Percentiles rank a stretch among this genome's conserved stretches.
Conservation (phyloP, 2,888 invertebrate species). For the Hymenopus coronatus region DNA sequence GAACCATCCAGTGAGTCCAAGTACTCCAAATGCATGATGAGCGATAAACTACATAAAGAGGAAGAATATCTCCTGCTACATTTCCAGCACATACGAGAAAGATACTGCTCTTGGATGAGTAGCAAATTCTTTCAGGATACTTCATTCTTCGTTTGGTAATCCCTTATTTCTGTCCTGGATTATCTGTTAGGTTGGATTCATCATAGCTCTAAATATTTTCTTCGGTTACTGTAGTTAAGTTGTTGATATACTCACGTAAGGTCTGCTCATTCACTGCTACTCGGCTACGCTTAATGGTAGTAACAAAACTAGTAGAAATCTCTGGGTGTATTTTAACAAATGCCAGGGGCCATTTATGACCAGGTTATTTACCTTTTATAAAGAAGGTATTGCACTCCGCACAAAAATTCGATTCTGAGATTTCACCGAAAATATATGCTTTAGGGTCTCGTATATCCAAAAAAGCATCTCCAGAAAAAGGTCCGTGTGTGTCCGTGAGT, state of each 20-base stretch:
- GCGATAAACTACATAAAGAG: too few species aligned
- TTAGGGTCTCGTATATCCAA: too few species aligned
- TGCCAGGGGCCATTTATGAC: too few species aligned
- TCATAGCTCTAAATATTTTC: conserved; percentile 43
- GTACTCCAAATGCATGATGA: too few species aligned
- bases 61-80: too few species aligned
- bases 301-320: neutral
- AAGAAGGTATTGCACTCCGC: too few species aligned
- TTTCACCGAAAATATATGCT: too few species aligned
- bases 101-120: conserved; percentile 41
- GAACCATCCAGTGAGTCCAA: too few species aligned
- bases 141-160: conserved; percentile 40
- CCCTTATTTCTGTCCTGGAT: conserved; percentile 34
- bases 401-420: too few species aligned
- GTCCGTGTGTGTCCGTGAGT: too few species aligned
- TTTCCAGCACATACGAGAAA: conserved; percentile 45
- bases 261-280: conserved; percentile 1
- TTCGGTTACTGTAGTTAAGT: conserved; percentile 30
- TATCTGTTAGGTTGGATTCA: conserved; percentile 39
- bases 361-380: too few species aligned
- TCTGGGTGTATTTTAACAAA: neutral
- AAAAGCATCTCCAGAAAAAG: too few species aligned
- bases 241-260: conserved; percentile 34
- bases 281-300: neutral
- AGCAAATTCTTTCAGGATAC: conserved; percentile 43